A percentile compares a stretch with the other conserved stretches of the same genome.
These are phyloP conservation scores for Adoxophyes honmai DNA, from an alignment of 1,140 invertebrate genomes.

Conservation along the genomic window DNA sequence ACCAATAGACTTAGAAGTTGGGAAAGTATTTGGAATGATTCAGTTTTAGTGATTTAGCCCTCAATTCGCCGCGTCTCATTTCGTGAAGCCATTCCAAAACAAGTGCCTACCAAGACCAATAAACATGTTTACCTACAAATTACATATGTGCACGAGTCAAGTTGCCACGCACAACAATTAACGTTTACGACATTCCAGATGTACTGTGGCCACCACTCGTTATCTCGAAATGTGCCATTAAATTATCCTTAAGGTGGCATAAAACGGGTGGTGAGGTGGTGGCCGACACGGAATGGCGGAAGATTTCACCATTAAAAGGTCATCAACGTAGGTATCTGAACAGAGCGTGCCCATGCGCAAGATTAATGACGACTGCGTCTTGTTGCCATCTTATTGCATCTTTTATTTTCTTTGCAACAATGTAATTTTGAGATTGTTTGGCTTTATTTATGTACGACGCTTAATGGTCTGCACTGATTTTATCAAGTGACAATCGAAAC, in stretches of 20 bases:
- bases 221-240: conserved; percentile 26
- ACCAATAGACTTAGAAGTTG: no score
- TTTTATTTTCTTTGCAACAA: conserved; percentile 16
- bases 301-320: conserved; percentile 40
- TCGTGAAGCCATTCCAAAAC: no score
- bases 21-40: no score
- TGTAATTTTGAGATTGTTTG: neutral
- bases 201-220: conserved; percentile 18
- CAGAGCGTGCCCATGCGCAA: conserved; percentile 24
- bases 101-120: no score
- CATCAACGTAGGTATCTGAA: conserved; percentile 30
- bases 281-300: conserved; percentile 16
- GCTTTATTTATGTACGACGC: no score
- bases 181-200: conserved; percentile 16
- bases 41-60: no score
- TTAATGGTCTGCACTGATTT: no score
- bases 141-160: neutral
- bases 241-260: conserved; percentile 28
- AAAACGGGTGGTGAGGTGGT: conserved; percentile 16
- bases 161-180: conserved; percentile 17
- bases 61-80: no score
- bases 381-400: conserved; percentile 1
- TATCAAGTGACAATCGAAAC: no score
- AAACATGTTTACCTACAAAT: no score
- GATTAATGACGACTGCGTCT: conserved; percentile 33